A percentile compares a stretch with the other conserved stretches of the same genome.
phyloP scores from a whole-genome alignment of 2,797 vertebrate species.

The Chelidonichthys spinosus region DNA sequence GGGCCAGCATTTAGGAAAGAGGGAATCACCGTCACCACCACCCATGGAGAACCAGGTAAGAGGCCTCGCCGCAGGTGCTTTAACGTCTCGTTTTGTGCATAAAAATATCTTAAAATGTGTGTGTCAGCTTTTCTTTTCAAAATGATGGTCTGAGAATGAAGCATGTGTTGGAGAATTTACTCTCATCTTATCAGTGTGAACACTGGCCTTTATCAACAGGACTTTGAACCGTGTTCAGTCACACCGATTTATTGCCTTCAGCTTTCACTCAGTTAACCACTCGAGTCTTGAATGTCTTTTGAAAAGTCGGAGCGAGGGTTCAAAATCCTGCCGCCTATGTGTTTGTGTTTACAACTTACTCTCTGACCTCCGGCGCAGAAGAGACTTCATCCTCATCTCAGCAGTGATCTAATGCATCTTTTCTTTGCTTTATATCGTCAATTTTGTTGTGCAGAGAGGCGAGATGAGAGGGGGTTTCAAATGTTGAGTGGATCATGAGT shows the following conservation, averaged over 20 bases:
- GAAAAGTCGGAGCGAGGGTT: neutral
- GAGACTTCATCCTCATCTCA: neutral
- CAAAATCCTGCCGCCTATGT: neutral
- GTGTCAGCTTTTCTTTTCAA: neutral
- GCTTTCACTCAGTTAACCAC: slow-evolving; percentile 25
- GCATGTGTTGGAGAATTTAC: slow-evolving; percentile 34
- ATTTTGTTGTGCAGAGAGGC: neutral
- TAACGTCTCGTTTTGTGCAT: neutral
- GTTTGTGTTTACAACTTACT: slow-evolving; percentile 2
- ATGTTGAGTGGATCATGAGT: neutral
- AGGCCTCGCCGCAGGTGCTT: neutral
- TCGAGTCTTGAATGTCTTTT: neutral
- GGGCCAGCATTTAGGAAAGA: slow-evolving; percentile 83
- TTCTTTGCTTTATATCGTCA: neutral
- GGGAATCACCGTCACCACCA: slow-evolving; percentile 30
- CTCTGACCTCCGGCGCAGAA: neutral
- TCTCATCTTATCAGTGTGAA: slow-evolving; percentile 43
- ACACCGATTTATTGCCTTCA: slow-evolving; percentile 39
- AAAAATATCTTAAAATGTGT: neutral
- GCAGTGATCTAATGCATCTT: neutral
- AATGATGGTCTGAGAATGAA: slow-evolving; percentile 28
- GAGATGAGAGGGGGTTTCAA: neutral
- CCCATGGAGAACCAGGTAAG: slow-evolving; percentile 73
- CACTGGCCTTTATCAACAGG: slow-evolving; percentile 61
- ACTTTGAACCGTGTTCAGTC: slow-evolving; percentile 66